Evolutionary conservation across 2,113 vertebrate genomes (phyloP), one percentile per base, ranked within the genome.

Genomic region (Mixornis gularis): DNA sequence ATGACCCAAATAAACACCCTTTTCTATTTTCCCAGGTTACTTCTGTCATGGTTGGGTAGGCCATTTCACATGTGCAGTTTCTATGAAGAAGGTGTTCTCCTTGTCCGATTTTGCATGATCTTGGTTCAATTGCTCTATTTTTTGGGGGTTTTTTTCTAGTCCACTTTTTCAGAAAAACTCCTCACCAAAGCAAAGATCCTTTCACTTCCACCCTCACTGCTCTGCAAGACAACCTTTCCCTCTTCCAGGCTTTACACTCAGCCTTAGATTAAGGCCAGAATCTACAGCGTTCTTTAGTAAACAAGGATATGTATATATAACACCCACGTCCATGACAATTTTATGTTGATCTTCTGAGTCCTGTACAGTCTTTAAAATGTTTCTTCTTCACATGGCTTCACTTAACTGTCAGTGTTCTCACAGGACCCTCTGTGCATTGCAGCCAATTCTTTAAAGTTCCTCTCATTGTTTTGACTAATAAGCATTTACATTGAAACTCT

Each of bases 381-480:
- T 89, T n/a, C 19, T 76, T 14, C 21, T 91, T 87, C 85, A 87
- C 74, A 82, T 79, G 73, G 58, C 65, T 91, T 92, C 85, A 81
- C n/a, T 81, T 89, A 87, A 56, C 32, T 44, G 16, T 11, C 85
- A 72, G 27, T 52, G 58, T 78, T 93, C 91, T 87, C 81, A 74
- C 22, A 69, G 74, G 71, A 36, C 49, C 26, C 14, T 84, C 32
- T 52, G 29, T 72, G 44, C 38, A 58, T 82, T 76, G 53, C 17
- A 13, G 79, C 53, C 43, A 71, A 52, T 62, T 29, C 41, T 52
- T 85, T 82, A 52, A 71, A 49, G 38, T 15, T 87, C 36, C 53
- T 89, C 84, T 89, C 53, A 89, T 78, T 92, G 91, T 91, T 87
- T 89, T 85, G 87, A 89, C 81, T 93, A 94, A 81, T 49, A 87